Percentiles rank a stretch among this genome's conserved stretches.
phyloP scores from a whole-genome alignment of 2,888 invertebrate species.

The Leucoptera coffeella region DNA sequence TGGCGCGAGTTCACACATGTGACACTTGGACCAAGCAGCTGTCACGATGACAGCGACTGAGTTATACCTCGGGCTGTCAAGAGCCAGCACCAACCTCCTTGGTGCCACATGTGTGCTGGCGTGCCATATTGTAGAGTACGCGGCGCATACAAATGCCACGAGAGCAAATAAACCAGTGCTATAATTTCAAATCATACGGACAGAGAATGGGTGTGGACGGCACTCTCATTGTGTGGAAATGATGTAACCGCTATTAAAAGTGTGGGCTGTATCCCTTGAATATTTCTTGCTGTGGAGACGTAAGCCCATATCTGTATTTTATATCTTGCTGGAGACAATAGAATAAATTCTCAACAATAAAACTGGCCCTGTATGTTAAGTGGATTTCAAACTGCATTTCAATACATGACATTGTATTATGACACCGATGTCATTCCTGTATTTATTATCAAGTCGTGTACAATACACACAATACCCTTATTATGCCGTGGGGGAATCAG shows the following conservation, averaged over 20 bases:
- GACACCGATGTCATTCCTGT: too few species aligned
- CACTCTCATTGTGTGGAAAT: slow-evolving; percentile 54
- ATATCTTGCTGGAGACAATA: slow-evolving; percentile 48
- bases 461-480: too few species aligned
- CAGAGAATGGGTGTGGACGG: slow-evolving; percentile 55
- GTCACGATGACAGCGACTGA: slow-evolving; percentile 11
- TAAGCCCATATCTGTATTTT: slow-evolving; percentile 52
- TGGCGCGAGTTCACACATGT: slow-evolving; percentile 26
- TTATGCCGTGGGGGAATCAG: too few species aligned
- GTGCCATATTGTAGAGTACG: slow-evolving; percentile 38
- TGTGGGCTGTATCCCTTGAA: slow-evolving; percentile 52
- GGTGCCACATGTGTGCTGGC: slow-evolving; percentile 13
- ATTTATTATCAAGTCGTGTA: too few species aligned
- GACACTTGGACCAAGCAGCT: slow-evolving; percentile 13
- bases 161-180: slow-evolving; percentile 54
- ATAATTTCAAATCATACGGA: slow-evolving; percentile 55
- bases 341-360: slow-evolving; percentile 43
- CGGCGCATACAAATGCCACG: slow-evolving; percentile 47
- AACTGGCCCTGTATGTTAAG: slow-evolving; percentile 35
- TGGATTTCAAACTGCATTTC: slow-evolving; percentile 27
- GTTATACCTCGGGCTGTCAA: too few species aligned
- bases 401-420: too few species aligned
- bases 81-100: background rate
- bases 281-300: slow-evolving; percentile 52
- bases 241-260: slow-evolving; percentile 54